Percentiles rank a stretch among this genome's conserved stretches.
These are phyloP conservation scores for Pentalonia nigronervosa DNA, from an alignment of 1,140 invertebrate species.

Conservation along the genomic window DNA sequence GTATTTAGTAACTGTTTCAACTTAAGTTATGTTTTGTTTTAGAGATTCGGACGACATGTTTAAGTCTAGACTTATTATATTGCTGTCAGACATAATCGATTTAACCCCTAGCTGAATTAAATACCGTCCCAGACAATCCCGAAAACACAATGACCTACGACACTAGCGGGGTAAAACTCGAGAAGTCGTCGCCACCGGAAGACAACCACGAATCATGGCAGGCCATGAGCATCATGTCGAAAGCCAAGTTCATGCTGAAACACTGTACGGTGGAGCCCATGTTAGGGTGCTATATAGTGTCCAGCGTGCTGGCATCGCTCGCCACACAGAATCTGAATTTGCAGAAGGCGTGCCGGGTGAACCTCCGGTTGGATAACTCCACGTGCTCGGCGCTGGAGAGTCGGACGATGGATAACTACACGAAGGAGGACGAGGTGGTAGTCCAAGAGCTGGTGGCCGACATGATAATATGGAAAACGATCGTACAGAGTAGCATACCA, in stretches of 20 bases:
- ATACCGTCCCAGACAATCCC: too few relatives aligned
- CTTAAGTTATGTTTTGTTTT: neutral
- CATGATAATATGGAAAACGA: slow-evolving; percentile 82
- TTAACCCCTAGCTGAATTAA: too few relatives aligned
- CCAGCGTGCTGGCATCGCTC: slow-evolving; percentile 77
- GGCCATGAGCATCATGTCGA: slow-evolving; percentile 59
- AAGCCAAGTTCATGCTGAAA: slow-evolving; percentile 64
- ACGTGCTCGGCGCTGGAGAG: slow-evolving; percentile 76
- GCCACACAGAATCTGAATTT: slow-evolving; percentile 83
- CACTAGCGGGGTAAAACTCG: neutral
- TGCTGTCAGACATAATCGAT: neutral
- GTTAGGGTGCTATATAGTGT: slow-evolving; percentile 80
- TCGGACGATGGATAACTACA: slow-evolving; percentile 75
- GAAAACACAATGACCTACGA: slow-evolving; percentile 35
- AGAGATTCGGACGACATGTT: neutral
- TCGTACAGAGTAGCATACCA: slow-evolving; percentile 77
- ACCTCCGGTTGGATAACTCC: slow-evolving; percentile 74
- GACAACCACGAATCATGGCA: slow-evolving; percentile 45
- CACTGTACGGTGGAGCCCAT: slow-evolving; percentile 83
- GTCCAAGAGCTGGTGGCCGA: slow-evolving; percentile 79
- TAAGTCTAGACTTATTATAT: neutral
- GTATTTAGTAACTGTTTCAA: neutral
- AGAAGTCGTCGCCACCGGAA: neutral
- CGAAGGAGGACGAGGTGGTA: slow-evolving; percentile 73
- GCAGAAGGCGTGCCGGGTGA: slow-evolving; percentile 84